phyloP scores from a whole-genome alignment of 2,888 invertebrate species.

The Eurytoma californica region DNA sequence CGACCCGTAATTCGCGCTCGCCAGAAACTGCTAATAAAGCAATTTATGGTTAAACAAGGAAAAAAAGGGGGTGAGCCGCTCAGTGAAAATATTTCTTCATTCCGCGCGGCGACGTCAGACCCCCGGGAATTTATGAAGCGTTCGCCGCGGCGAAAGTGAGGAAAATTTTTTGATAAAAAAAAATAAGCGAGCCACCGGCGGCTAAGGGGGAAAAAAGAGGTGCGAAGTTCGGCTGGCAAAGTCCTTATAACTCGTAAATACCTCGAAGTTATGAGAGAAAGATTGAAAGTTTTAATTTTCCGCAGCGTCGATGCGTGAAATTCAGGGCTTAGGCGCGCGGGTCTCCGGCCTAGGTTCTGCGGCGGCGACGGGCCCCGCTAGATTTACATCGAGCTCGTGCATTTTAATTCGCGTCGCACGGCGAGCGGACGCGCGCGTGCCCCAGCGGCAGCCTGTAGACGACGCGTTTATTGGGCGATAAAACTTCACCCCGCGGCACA shows the following conservation, averaged over 20 bases:
- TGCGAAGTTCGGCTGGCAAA: neutral
- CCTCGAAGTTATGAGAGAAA: conserved; percentile 40
- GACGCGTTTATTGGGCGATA: conserved; percentile 73
- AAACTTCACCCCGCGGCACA: conserved; percentile 66
- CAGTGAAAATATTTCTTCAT: conserved; percentile 51
- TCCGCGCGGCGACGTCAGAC: conserved; percentile 7
- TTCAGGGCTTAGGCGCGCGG: conserved; percentile 26
- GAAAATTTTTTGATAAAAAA: conserved; percentile 29
- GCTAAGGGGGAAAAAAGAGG: neutral
- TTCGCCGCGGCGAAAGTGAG: neutral
- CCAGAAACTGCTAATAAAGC: no score
- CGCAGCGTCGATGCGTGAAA: conserved; percentile 52
- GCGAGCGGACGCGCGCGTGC: conserved; percentile 34
- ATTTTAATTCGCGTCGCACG: conserved; percentile 67
- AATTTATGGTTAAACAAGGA: no score
- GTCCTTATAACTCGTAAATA: conserved; percentile 41
- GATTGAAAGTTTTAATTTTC: conserved; percentile 53
- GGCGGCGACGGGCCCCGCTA: conserved; percentile 51
- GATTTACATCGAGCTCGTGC: conserved; percentile 68
- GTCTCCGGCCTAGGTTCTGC: neutral
- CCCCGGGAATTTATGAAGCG: conserved; percentile 41
- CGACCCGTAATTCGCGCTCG: no score
- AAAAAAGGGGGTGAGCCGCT: neutral
- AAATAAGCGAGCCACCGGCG: neutral
- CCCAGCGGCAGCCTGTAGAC: conserved; percentile 63